phyloP scores from a whole-genome alignment of 2,797 vertebrate species.

The Coregonus sp. region DNA sequence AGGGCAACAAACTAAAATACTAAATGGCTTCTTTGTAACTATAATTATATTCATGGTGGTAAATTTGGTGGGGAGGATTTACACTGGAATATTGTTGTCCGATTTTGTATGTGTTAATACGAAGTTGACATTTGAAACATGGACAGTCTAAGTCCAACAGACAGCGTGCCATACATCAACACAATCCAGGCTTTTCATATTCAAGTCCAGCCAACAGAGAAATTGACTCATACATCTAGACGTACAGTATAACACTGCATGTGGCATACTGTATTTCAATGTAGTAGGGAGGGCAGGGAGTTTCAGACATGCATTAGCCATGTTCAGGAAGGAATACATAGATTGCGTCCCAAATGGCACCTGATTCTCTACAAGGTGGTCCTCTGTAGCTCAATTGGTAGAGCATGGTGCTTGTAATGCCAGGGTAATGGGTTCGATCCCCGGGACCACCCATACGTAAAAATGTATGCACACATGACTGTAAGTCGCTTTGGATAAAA shows the following conservation, averaged over 20 bases:
- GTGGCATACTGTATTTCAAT: neutral
- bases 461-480: too few relatives aligned
- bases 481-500: too few relatives aligned
- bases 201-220: constrained; percentile 6
- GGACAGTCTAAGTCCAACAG: constrained; percentile 14
- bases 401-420: too few relatives aligned
- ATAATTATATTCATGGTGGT: neutral
- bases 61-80: neutral
- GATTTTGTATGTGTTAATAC: neutral
- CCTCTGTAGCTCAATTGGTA: too few relatives aligned
- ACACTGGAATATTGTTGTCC: neutral
- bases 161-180: constrained; percentile 17
- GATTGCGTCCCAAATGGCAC: too few relatives aligned
- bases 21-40: neutral
- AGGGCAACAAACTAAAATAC: neutral
- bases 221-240: constrained; percentile 7
- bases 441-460: too few relatives aligned
- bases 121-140: constrained; percentile 17
- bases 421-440: too few relatives aligned
- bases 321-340: neutral
- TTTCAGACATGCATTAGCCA: neutral
- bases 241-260: neutral
- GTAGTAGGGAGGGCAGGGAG: neutral
- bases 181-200: constrained; percentile 12
- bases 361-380: too few relatives aligned